Conservation (phyloP, 2,113 vertebrate species). For the Suricata suricatta region DNA sequence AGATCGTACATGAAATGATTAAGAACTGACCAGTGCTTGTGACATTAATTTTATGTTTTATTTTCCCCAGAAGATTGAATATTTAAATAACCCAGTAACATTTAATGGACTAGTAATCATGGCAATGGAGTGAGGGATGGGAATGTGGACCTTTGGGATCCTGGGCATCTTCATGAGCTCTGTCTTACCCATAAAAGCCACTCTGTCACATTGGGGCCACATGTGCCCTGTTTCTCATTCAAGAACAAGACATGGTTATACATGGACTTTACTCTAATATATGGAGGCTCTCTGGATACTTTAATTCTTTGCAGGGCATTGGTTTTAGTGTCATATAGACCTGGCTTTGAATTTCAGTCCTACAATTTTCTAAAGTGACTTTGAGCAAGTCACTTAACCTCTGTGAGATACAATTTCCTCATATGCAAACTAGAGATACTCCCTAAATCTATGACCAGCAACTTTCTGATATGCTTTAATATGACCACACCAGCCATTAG, state of each 20-base stretch:
- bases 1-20: neutral
- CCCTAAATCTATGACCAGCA: neutral
- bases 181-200: neutral
- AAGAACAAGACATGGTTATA: neutral
- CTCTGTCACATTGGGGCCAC: neutral
- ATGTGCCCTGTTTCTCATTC: neutral
- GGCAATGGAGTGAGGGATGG: neutral
- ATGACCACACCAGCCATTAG: neutral
- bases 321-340: neutral
- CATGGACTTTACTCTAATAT: neutral
- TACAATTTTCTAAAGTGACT: neutral
- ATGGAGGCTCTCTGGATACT: neutral
- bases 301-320: neutral
- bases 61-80: neutral
- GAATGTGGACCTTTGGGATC: neutral
- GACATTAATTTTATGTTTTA: neutral
- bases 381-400: neutral
- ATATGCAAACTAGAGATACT: neutral
- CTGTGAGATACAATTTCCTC: neutral
- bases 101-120: neutral
- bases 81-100: neutral
- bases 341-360: neutral
- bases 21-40: neutral
- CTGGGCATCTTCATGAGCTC: neutral
- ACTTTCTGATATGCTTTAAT: neutral